Evolutionary conservation across 1,140 invertebrate genomes (phyloP).

Genomic region (Cotesia glomerata): DNA sequence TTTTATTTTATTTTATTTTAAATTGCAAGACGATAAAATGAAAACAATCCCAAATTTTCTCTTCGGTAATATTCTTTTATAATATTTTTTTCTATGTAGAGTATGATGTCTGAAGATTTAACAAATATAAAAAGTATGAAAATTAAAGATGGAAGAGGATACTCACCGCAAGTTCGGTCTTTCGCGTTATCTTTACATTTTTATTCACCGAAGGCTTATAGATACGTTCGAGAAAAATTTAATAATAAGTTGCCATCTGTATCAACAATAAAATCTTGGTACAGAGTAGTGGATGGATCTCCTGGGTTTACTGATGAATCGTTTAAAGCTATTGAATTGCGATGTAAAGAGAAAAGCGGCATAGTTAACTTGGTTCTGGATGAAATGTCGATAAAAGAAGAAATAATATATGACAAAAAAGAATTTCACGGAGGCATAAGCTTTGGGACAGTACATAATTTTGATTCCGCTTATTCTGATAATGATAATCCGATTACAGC

Average conservation of each 20-base stretch:
- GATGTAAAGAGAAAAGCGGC: conserved; percentile 16
- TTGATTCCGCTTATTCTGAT: conserved; percentile 5
- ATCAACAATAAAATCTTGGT: conserved; percentile 48
- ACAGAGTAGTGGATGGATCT: conserved; percentile 40
- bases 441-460: conserved; percentile 25
- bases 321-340: conserved; percentile 35
- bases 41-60: no score
- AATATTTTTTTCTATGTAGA: not conserved
- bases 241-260: not conserved
- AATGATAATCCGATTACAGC: conserved; percentile 34
- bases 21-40: no score
- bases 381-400: conserved; percentile 32
- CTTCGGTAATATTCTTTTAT: no score
- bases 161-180: conserved; percentile 26
- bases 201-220: conserved; percentile 48
- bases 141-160: not conserved
- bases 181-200: conserved; percentile 48
- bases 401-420: conserved; percentile 26
- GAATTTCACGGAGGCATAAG: conserved; percentile 22
- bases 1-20: no score
- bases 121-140: not conserved
- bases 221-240: conserved; percentile 48
- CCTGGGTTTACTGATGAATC: conserved; percentile 44
- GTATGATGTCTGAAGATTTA: conserved; percentile 2
- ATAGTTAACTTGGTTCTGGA: conserved; percentile 33